phyloP scores from a whole-genome alignment of 2,888 invertebrate species.

The Eucriotettix oculatus region DNA sequence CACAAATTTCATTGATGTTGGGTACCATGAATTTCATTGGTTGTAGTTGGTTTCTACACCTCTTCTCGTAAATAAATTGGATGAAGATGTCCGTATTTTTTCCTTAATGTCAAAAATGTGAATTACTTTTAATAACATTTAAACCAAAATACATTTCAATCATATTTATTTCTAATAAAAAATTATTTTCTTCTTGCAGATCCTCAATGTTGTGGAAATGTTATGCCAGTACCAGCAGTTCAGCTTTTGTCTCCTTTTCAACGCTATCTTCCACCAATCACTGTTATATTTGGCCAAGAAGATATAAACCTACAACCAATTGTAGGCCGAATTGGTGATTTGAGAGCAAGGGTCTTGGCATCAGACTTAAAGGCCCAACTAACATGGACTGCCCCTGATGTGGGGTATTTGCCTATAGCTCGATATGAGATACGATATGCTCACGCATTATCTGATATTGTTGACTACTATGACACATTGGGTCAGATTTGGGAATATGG shows the following conservation, averaged over 20 bases:
- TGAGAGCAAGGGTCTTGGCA: conserved; percentile 29
- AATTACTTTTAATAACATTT: too few relatives aligned
- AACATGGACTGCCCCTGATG: conserved; percentile 42
- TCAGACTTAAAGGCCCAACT: conserved; percentile 32
- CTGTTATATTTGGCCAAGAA: conserved; percentile 26
- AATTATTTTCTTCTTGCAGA: conserved; percentile 15
- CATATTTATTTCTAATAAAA: too few relatives aligned
- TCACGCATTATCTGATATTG: conserved; percentile 17
- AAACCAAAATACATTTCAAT: too few relatives aligned
- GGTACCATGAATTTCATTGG: too few relatives aligned
- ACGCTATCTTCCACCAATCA: conserved; percentile 30
- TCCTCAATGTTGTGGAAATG: conserved; percentile 35
- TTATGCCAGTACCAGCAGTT: conserved; percentile 27
- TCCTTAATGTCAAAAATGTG: too few relatives aligned
- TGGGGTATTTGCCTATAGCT: conserved; percentile 30
- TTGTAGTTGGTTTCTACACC: too few relatives aligned
- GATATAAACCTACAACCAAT: conserved; percentile 22
- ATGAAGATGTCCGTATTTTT: too few relatives aligned
- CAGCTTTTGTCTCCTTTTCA: conserved; percentile 34
- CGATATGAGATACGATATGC: conserved; percentile 30
- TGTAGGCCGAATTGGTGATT: conserved; percentile 36
- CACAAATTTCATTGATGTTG: too few relatives aligned
- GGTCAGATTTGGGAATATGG: conserved; percentile 28
- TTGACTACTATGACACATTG: conserved; percentile 30
- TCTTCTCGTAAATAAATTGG: too few relatives aligned